Evolutionary conservation across 2,113 vertebrate species (phyloP).

Genomic region (Apodemus speciosus): DNA sequence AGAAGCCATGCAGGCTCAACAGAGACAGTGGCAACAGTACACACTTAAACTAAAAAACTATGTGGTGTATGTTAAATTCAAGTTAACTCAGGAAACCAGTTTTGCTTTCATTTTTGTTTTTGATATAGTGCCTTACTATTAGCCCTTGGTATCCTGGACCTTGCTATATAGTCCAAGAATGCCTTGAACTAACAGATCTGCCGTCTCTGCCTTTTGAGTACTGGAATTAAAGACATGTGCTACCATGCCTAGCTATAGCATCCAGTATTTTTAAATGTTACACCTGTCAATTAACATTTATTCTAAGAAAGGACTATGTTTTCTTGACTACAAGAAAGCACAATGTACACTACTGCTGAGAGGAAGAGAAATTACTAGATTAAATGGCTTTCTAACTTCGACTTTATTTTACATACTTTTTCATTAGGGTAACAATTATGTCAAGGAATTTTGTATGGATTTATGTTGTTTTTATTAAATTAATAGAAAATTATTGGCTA

Average conservation of each 20-base stretch:
- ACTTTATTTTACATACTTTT: conserved; percentile 1
- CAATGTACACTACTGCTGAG: neutral
- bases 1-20: neutral
- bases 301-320: conserved; percentile 12
- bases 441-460: conserved; percentile 8
- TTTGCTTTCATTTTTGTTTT: neutral
- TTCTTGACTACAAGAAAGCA: conserved; percentile 12
- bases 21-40: neutral
- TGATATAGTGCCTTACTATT: neutral
- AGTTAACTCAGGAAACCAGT: neutral
- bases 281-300: neutral
- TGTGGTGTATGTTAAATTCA: conserved; percentile 25
- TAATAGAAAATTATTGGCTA: neutral
- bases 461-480: conserved; percentile 20
- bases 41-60: neutral
- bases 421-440: neutral
- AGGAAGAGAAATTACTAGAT: neutral
- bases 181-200: neutral
- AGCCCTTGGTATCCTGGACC: neutral
- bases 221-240: neutral
- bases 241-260: neutral
- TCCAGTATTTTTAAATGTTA: neutral
- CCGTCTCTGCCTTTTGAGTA: neutral
- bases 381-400: neutral
- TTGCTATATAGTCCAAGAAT: neutral